Evolutionary conservation across 2,797 vertebrate genomes (phyloP).

Genomic region (Sebastes iracundus): DNA sequence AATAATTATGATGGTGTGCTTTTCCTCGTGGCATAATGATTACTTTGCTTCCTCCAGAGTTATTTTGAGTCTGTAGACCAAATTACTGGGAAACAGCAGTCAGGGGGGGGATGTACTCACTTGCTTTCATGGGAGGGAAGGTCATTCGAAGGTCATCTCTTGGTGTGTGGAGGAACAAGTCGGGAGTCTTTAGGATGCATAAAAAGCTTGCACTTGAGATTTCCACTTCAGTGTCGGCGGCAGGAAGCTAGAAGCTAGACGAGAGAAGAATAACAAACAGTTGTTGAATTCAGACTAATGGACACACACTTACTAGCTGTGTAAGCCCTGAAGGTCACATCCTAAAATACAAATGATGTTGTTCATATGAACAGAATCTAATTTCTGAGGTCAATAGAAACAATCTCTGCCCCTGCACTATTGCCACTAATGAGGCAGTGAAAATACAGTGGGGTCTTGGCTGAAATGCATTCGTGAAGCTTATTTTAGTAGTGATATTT

Average conservation of each 20-base stretch:
- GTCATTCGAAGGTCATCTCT: not conserved
- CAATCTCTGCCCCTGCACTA: not conserved
- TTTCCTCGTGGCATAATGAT: not conserved
- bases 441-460: not conserved
- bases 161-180: not conserved
- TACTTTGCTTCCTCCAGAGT: not conserved
- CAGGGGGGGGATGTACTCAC: slow-evolving; percentile 33
- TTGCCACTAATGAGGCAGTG: not conserved
- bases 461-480: not conserved
- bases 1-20: slow-evolving; percentile 18
- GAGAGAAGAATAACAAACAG: slow-evolving; percentile 2
- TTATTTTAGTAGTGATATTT: not conserved
- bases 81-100: not conserved
- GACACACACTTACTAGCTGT: not conserved
- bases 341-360: not conserved
- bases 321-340: not conserved
- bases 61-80: not conserved
- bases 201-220: not conserved
- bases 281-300: not conserved
- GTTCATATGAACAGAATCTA: not conserved
- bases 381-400: not conserved
- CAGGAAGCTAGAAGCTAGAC: slow-evolving; percentile 2
- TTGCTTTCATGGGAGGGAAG: slow-evolving; percentile 19
- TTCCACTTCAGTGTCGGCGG: not conserved
- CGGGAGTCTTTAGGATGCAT: not conserved